Percentiles rank a stretch among this genome's conserved stretches.
These are phyloP conservation scores for Sphaerodactylus townsendi DNA, from an alignment of 2,113 vertebrate genomes.

Conservation along the genomic window DNA sequence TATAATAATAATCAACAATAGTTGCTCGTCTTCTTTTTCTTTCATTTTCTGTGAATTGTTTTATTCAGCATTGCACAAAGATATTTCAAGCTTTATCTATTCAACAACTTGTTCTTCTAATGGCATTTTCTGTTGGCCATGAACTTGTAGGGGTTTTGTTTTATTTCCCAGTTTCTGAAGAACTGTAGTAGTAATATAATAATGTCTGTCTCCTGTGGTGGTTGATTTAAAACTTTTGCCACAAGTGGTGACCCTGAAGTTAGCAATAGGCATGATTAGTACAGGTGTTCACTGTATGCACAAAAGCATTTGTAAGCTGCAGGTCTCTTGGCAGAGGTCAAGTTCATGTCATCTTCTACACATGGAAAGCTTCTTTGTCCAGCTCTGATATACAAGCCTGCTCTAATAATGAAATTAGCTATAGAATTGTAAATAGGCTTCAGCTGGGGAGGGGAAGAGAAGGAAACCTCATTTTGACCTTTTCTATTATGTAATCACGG, in stretches of 20 bases:
- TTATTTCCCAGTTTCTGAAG: slow-evolving; percentile 5
- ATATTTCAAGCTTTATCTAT: background rate
- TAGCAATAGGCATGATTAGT: slow-evolving; percentile 58
- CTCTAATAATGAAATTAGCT: slow-evolving; percentile 52
- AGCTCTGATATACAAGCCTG: slow-evolving; percentile 39
- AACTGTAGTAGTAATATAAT: slow-evolving; percentile 36
- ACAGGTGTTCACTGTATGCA: slow-evolving; percentile 65
- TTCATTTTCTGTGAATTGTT: background rate
- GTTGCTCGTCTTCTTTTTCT: background rate
- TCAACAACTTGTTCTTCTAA: background rate
- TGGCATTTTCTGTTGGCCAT: background rate
- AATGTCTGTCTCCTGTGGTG: slow-evolving; percentile 50
- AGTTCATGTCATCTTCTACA: slow-evolving; percentile 62
- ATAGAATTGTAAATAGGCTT: slow-evolving; percentile 55
- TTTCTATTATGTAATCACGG: slow-evolving; percentile 48
- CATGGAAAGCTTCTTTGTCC: slow-evolving; percentile 60
- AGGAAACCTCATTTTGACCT: slow-evolving; percentile 55
- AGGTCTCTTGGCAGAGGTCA: slow-evolving; percentile 53
- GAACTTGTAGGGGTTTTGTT: background rate
- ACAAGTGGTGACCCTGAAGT: slow-evolving; percentile 46
- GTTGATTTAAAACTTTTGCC: slow-evolving; percentile 68
- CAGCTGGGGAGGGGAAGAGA: slow-evolving; percentile 31
- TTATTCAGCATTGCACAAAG: background rate
- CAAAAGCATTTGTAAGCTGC: slow-evolving; percentile 47
- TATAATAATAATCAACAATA: background rate